Evolutionary conservation across 2,113 vertebrate genomes (phyloP), one percentile per base, ranked within the genome.

Genomic region (Anhinga anhinga): DNA sequence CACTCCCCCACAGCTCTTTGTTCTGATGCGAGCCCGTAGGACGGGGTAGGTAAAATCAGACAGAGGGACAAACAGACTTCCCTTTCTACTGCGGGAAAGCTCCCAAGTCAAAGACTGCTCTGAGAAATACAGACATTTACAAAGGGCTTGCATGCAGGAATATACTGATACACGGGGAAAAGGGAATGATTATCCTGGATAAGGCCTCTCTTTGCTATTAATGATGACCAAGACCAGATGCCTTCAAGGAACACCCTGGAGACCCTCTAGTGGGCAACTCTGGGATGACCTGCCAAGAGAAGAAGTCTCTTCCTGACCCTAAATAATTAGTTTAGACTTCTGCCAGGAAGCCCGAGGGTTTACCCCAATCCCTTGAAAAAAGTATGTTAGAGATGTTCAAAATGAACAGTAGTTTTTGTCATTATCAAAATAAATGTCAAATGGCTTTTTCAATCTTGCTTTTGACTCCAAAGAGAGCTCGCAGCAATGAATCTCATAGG

Each of bases 201-300:
- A 66, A 95, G 95, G 92, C 82, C 87, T 94, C 92, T 61, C 71
- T 82, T 65, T 20, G 78, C 95, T 97, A n/a, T 95, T 95, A 94
- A 83, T 70, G 94, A 91, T 94, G 92, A 88, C 90, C 92, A 96
- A 83, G 71, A 82, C 81, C 66, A 94, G 70, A 94, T 90, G 89
- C 82, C 91, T 96, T n/a, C 88, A 85, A 91, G 84, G 91, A 95
- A 93, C 95, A 65, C 95, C 91, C 95, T 93, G 85, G 96, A 97
- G 96, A 97, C 95, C 97, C 89, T 95, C 94, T 95, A 96, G 96
- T 93, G 97, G 97, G 93, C 95, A 96, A 88, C 85, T 77, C 78
- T 71, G 97, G 97, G 91, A 97, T 95, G 95, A 95, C 94, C 91
- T 95, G 89, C 62, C 82, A 72, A 59, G 82, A 93, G 89, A 82